These are phyloP conservation scores for Zaprionus ghesquierei DNA, from an alignment of 1,140 invertebrate species.

Conservation along the genomic window DNA sequence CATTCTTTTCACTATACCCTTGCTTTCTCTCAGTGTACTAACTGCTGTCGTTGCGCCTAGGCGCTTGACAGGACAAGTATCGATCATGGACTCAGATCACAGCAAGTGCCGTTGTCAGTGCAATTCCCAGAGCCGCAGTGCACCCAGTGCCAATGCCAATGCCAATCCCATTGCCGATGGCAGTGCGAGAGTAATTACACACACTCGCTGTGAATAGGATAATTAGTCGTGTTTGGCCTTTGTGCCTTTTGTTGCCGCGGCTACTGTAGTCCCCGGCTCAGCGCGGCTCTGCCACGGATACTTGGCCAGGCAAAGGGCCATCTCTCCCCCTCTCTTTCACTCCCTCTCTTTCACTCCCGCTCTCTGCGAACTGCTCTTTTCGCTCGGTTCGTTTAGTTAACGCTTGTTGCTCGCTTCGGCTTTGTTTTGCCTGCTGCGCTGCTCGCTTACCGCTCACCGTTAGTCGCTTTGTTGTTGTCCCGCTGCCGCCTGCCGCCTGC, in stretches of 20 bases:
- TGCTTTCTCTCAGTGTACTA: not conserved
- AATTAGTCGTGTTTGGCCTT: constrained; percentile 68
- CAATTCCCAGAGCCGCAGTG: not conserved
- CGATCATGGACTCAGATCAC: constrained; percentile 5
- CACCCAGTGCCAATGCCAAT: not conserved
- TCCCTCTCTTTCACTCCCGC: not conserved
- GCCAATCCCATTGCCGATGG: not conserved
- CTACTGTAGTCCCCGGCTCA: constrained; percentile 53
- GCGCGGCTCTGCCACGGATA: constrained; percentile 7
- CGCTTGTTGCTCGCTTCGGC: constrained; percentile 46
- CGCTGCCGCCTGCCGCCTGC: constrained; percentile 5
- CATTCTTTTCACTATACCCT: not conserved
- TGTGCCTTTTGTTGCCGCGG: constrained; percentile 63
- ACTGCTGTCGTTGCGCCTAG: not conserved
- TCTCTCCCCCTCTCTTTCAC: not conserved
- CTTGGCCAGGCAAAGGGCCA: constrained; percentile 12
- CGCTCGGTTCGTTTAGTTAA: constrained; percentile 48
- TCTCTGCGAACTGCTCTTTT: constrained; percentile 37
- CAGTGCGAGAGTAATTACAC: constrained; percentile 62
- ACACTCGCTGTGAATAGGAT: constrained; percentile 72
- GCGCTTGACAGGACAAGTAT: constrained; percentile 46
- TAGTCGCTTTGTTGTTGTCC: constrained; percentile 38
- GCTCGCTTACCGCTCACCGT: constrained; percentile 18
- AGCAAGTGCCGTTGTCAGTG: not conserved
- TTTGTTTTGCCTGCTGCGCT: constrained; percentile 69